Evolutionary conservation across 2,888 invertebrate species (phyloP).

Genomic region (Pheosia tremula): DNA sequence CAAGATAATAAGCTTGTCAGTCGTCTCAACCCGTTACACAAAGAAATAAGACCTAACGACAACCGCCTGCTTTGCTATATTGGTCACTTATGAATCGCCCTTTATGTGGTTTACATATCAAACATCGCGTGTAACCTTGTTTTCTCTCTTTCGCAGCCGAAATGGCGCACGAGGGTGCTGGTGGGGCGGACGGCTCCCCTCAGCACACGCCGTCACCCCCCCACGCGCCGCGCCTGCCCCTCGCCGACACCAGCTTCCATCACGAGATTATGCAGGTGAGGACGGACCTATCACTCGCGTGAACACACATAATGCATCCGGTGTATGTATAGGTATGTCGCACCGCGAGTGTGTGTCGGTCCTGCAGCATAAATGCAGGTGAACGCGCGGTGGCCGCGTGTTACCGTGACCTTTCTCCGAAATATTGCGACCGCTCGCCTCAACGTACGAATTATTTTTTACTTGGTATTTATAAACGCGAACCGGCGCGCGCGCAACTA

Average conservation of each 20-base stretch:
- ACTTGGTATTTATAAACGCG: conserved; percentile 62
- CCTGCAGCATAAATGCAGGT: conserved; percentile 17
- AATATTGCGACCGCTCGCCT: conserved; percentile 55
- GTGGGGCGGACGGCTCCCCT: conserved; percentile 71
- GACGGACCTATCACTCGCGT: background rate
- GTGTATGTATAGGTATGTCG: background rate
- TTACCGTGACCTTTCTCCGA: conserved; percentile 76
- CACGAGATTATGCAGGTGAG: conserved; percentile 88
- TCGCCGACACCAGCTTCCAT: conserved; percentile 86
- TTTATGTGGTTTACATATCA: background rate
- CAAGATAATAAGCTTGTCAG: too few species aligned
- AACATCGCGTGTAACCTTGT: background rate
- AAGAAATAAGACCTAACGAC: too few species aligned
- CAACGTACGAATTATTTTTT: conserved; percentile 60
- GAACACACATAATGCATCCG: background rate
- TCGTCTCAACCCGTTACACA: too few species aligned
- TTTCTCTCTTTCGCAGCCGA: conserved; percentile 54
- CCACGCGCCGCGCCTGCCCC: conserved; percentile 79
- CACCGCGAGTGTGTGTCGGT: too few species aligned
- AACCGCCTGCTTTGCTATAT: too few species aligned
- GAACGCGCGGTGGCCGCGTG: conserved; percentile 35
- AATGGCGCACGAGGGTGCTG: conserved; percentile 77
- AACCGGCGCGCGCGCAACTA: conserved; percentile 51
- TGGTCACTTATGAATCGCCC: conserved; percentile 4
- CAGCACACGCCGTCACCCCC: conserved; percentile 81